Evolutionary conservation across 2,888 invertebrate species (phyloP).

Genomic region (Tortrix viridana): DNA sequence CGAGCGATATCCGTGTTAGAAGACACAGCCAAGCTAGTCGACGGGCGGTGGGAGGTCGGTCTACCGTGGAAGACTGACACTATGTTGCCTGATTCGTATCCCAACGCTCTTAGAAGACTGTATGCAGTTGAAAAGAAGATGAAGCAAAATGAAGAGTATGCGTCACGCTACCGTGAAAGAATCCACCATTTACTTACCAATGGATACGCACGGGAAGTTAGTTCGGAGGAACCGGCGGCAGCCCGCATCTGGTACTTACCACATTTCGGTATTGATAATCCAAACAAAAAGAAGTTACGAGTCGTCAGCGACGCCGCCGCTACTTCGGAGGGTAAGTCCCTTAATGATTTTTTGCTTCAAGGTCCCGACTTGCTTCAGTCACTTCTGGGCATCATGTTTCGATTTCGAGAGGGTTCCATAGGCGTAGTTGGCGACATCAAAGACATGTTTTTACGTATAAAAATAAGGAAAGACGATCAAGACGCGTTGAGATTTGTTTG

Average conservation of each 20-base stretch:
- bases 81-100: background rate
- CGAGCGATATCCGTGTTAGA: slow-evolving; percentile 1
- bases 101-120: background rate
- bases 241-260: background rate
- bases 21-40: slow-evolving; percentile 2
- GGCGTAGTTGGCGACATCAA: slow-evolving; percentile 4
- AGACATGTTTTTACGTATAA: slow-evolving; percentile 16
- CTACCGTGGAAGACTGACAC: background rate
- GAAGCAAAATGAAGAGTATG: background rate
- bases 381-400: slow-evolving; percentile 9
- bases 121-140: background rate
- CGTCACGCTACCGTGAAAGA: background rate
- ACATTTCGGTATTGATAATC: background rate
- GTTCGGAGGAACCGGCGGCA: background rate
- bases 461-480: slow-evolving; percentile 6
- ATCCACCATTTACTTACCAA: background rate
- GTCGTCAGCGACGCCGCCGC: background rate
- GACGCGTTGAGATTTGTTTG: slow-evolving; percentile 4
- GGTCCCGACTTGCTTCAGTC: slow-evolving; percentile 13
- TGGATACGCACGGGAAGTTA: background rate
- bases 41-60: background rate
- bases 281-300: background rate
- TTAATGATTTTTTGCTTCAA: slow-evolving; percentile 5
- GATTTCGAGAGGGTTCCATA: slow-evolving; percentile 14
- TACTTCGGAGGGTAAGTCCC: background rate